Conservation (phyloP, 2,113 vertebrate genomes). For the Anser cygnoides region DNA sequence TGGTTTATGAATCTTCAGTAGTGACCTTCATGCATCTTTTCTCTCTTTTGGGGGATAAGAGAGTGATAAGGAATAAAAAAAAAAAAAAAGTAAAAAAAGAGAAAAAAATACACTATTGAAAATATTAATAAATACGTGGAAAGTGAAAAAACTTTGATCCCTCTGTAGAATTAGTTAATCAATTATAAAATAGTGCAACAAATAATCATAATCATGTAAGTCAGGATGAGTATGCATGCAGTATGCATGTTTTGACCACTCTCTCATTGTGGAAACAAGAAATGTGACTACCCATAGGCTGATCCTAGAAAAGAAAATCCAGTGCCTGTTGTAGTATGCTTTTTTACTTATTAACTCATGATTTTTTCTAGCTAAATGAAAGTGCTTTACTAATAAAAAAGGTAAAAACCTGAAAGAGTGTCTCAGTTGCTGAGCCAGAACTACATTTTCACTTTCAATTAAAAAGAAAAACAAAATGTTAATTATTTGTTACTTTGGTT, state of each 20-base stretch:
- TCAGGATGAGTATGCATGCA: neutral
- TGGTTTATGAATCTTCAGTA: constrained; percentile 83
- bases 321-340: neutral
- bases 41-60: constrained; percentile 25
- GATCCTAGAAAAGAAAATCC: constrained; percentile 7
- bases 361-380: constrained; percentile 59
- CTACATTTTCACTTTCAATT: constrained; percentile 66
- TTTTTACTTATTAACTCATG: constrained; percentile 48
- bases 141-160: neutral
- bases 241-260: neutral
- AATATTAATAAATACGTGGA: constrained; percentile 14
- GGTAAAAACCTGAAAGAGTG: constrained; percentile 26
- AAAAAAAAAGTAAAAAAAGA: neutral
- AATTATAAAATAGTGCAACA: neutral
- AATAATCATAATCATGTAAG: constrained; percentile 28
- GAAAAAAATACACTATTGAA: neutral
- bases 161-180: constrained; percentile 1
- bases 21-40: constrained; percentile 90
- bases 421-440: constrained; percentile 39
- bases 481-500: constrained; percentile 67
- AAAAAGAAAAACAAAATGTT: constrained; percentile 63
- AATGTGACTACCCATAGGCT: neutral
- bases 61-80: constrained; percentile 3
- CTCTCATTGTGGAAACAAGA: constrained; percentile 7
- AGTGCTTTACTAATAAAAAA: neutral